A percentile compares a stretch with the other conserved stretches of the same genome.
Conservation (phyloP, 2,113 vertebrate genomes). For the Salvator merianae region DNA sequence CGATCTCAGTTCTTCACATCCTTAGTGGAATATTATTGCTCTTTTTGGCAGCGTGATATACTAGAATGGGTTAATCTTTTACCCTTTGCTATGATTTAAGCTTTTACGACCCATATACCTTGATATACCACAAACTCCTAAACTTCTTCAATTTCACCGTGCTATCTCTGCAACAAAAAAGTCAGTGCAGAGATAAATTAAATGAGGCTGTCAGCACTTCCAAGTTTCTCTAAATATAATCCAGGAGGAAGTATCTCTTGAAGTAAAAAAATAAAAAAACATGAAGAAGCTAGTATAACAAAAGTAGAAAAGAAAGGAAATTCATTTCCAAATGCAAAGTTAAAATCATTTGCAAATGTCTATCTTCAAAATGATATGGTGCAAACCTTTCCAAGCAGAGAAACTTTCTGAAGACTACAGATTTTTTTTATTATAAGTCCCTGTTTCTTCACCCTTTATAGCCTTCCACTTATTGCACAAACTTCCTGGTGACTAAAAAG, state of each 20-base stretch:
- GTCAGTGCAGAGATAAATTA: conserved; percentile 38
- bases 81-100: conserved; percentile 31
- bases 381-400: background rate
- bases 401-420: background rate
- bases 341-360: conserved; percentile 28
- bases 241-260: conserved; percentile 12
- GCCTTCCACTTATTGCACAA: conserved; percentile 20
- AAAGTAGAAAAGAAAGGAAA: conserved; percentile 17
- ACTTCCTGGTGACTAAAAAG: conserved; percentile 22
- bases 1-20: background rate
- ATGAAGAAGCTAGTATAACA: background rate
- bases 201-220: conserved; percentile 33
- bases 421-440: background rate
- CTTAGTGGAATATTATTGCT: conserved; percentile 18
- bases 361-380: background rate
- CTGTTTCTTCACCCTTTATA: background rate
- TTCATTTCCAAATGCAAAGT: conserved; percentile 16
- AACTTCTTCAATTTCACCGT: conserved; percentile 20
- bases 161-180: background rate
- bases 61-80: conserved; percentile 16
- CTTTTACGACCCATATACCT: conserved; percentile 6
- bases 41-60: conserved; percentile 19
- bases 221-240: background rate
- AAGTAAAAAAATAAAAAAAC: background rate
- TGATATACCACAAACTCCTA: conserved; percentile 28